These are phyloP conservation scores for Pocota personata DNA, from an alignment of 2,888 invertebrate species.

Conservation along the genomic window DNA sequence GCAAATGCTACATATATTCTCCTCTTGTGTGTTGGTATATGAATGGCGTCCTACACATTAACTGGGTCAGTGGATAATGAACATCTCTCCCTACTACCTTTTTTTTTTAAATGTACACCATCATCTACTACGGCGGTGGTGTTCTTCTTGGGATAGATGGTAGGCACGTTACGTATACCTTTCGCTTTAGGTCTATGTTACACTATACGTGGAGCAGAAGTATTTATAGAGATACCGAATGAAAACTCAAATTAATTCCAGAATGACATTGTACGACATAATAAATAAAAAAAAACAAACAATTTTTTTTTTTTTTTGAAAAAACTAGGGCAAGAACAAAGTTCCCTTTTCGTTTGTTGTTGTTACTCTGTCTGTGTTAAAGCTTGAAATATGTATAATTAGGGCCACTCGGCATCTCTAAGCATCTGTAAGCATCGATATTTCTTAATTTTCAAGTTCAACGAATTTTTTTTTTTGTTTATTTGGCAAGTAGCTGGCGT, in stretches of 20 bases:
- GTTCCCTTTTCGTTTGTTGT: constrained; percentile 17
- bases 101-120: constrained; percentile 5
- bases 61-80: constrained; percentile 72
- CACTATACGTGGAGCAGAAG: background rate
- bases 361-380: constrained; percentile 5
- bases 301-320: background rate
- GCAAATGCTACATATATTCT: constrained; percentile 19
- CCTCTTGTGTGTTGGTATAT: constrained; percentile 4
- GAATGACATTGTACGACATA: constrained; percentile 53
- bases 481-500: constrained; percentile 24
- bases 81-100: constrained; percentile 37
- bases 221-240: constrained; percentile 15
- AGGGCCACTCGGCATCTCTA: constrained; percentile 23
- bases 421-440: constrained; percentile 3
- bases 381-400: constrained; percentile 1
- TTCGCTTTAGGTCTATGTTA: constrained; percentile 4
- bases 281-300: constrained; percentile 11
- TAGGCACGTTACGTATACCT: background rate
- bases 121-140: constrained; percentile 3
- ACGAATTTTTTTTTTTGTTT: background rate
- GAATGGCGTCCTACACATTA: constrained; percentile 68
- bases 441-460: constrained; percentile 65
- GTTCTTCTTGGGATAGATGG: constrained; percentile 35
- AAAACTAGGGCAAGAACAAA: constrained; percentile 66
- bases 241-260: constrained; percentile 50